Conservation (phyloP, 2,797 vertebrate genomes). For the Gymnothorax javanicus region DNA sequence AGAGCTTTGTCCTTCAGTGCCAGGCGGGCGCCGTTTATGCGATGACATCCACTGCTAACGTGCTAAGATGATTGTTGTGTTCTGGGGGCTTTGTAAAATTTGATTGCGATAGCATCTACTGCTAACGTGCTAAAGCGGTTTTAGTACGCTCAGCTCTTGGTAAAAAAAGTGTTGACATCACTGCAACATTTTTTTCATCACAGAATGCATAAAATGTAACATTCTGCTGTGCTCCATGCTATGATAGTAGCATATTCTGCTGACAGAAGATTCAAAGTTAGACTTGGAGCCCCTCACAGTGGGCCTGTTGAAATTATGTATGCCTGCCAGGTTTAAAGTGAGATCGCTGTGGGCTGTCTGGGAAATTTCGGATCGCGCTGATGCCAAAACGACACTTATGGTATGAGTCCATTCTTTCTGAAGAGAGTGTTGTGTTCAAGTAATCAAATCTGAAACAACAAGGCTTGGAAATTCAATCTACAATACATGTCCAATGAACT, state of each 20-base stretch:
- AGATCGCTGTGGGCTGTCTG: not conserved
- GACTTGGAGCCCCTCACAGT: constrained; percentile 50
- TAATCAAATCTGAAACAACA: constrained; percentile 1
- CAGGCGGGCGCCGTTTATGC: constrained; percentile 59
- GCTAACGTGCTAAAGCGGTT: constrained; percentile 52
- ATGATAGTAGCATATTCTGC: constrained; percentile 47
- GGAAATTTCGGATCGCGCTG: not conserved
- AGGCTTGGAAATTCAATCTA: not conserved
- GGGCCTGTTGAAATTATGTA: not conserved
- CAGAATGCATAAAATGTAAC: constrained; percentile 24
- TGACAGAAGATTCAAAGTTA: constrained; percentile 52
- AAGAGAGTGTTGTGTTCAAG: not conserved
- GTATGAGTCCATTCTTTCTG: not conserved
- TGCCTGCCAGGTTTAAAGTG: not conserved
- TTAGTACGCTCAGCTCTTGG: constrained; percentile 36
- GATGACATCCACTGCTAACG: constrained; percentile 62
- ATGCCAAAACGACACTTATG: not conserved
- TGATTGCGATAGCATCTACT: constrained; percentile 57
- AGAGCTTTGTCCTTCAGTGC: constrained; percentile 62
- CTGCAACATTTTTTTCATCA: constrained; percentile 45
- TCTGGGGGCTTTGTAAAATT: constrained; percentile 45
- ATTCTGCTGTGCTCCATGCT: not conserved
- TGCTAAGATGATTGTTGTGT: constrained; percentile 50
- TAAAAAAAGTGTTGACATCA: constrained; percentile 53
- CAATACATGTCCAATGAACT: not conserved